Base-by-base conservation (phyloP, 2,113 vertebrate genomes). In the Casuarius casuarius region DNA sequence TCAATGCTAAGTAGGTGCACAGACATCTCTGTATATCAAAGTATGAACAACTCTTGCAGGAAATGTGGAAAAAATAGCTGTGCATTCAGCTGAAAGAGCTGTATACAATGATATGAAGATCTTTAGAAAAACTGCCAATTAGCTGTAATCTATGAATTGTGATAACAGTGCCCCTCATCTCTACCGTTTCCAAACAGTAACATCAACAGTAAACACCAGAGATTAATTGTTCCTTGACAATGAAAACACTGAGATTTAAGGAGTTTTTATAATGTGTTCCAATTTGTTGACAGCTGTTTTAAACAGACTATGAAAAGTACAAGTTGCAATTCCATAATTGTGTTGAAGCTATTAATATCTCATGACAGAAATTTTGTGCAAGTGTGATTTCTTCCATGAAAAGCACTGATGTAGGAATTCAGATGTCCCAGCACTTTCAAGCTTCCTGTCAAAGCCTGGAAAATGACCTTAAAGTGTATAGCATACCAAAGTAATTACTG, bases 131-230 rank as follows among this genome's bases (percentile, higher is more conserved):
- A 35, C 9, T 72, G 76, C n/a, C 75, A 78, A 0, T 3, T 93
- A 52, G 20, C 48, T 75, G 29, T 28, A 58, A 40, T 28, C 44
- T 94, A 23, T 35, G 62, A 63, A 65, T 35, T 42, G 29, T n/a
- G 46, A 67, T 40, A 28, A 62, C 42, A 40, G 48, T 8, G 84
- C 59, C 62, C 29, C 56, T 58, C 49, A 85, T 46, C 46, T 81
- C 84, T 82, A n/a, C 18, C 46, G 71, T 83, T 97, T 96, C 77
- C 63, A 70, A 93, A 70, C 38, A 87, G 48, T 29, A 70, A 87
- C 23, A 79, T 65, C 72, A 84, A 65, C 84, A 82, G 48, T 35
- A 71, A 10, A 84, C 58, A 58, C 25, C 7, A 61, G 66, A 73
- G 76, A 75, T 61, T n/a, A 87, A 33, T 20, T 89, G 46, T 28